Percentiles rank a stretch among this genome's conserved stretches.
These are phyloP conservation scores for Datnioides undecimradiatus DNA, from an alignment of 2,113 vertebrate genomes.

Conservation along the genomic window DNA sequence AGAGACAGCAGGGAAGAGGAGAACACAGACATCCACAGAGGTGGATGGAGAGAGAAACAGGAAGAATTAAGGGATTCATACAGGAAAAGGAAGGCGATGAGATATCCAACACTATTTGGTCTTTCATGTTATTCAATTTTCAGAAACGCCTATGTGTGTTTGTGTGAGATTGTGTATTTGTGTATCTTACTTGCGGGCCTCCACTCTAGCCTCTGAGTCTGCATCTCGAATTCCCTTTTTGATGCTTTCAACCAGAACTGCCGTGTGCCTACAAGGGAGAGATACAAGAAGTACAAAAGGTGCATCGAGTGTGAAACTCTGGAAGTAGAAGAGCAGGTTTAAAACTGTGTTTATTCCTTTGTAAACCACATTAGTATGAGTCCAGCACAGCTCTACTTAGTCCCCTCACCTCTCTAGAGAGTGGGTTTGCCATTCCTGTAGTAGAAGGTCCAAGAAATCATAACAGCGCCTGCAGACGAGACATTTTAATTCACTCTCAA, in stretches of 20 bases:
- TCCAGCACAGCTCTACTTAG: background rate
- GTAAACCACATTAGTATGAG: background rate
- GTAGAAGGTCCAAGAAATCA: slow-evolving; percentile 85
- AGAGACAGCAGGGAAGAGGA: slow-evolving; percentile 33
- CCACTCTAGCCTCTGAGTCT: slow-evolving; percentile 95
- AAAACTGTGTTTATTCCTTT: background rate
- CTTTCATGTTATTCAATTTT: slow-evolving; percentile 19
- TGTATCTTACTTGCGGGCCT: slow-evolving; percentile 93
- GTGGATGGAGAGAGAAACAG: slow-evolving; percentile 3
- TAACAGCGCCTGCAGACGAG: slow-evolving; percentile 83
- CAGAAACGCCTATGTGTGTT: background rate
- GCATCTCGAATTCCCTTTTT: slow-evolving; percentile 97
- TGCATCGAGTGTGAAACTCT: background rate
- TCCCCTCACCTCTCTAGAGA: slow-evolving; percentile 87
- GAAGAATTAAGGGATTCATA: slow-evolving; percentile 15
- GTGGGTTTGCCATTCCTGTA: slow-evolving; percentile 88
- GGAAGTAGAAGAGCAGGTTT: background rate
- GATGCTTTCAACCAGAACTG: slow-evolving; percentile 96
- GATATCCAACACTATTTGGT: background rate
- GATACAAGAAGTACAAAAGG: background rate
- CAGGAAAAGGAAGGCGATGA: too few relatives aligned
- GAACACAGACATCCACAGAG: background rate
- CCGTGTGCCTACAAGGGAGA: slow-evolving; percentile 86
- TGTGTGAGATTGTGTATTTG: background rate
- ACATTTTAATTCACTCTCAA: slow-evolving; percentile 20